Conservation (phyloP, 2,113 vertebrate species). For the Cynoglossus semilaevis region DNA sequence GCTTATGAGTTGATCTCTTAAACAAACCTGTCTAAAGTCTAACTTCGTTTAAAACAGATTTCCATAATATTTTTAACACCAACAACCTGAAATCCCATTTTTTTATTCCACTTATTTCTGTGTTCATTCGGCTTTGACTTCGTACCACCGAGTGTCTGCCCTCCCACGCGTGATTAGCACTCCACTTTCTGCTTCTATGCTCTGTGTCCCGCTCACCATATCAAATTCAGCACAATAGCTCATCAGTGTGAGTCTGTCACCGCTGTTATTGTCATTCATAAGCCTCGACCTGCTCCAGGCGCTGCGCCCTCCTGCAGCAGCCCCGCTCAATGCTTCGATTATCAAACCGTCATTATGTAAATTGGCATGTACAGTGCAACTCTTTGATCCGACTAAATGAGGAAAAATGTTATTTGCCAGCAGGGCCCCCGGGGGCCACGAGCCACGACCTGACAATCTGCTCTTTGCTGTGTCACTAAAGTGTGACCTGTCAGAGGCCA, state of each 20-base stretch:
- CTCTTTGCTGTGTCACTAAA: constrained; percentile 63
- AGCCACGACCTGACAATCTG: constrained; percentile 48
- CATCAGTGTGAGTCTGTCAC: constrained; percentile 43
- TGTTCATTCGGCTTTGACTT: no score
- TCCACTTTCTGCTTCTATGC: not conserved
- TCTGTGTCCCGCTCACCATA: constrained; percentile 26
- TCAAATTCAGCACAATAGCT: constrained; percentile 52
- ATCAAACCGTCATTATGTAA: constrained; percentile 78
- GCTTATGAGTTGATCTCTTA: no score
- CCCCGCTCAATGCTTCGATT: constrained; percentile 60
- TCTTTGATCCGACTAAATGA: constrained; percentile 70
- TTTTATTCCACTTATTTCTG: no score
- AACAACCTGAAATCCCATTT: no score
- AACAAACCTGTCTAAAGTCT: no score
- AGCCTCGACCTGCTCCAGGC: constrained; percentile 52
- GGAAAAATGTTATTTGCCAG: constrained; percentile 69
- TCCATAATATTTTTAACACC: no score
- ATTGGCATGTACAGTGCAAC: constrained; percentile 73
- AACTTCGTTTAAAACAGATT: no score
- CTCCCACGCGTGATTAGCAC: no score
- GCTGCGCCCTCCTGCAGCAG: constrained; percentile 48
- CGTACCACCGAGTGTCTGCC: not conserved
- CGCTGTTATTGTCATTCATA: constrained; percentile 63
- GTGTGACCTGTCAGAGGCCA: constrained; percentile 51
- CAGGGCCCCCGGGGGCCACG: constrained; percentile 43